phyloP scores from a whole-genome alignment of 2,113 vertebrate species.

The Myotis lucifugus region DNA sequence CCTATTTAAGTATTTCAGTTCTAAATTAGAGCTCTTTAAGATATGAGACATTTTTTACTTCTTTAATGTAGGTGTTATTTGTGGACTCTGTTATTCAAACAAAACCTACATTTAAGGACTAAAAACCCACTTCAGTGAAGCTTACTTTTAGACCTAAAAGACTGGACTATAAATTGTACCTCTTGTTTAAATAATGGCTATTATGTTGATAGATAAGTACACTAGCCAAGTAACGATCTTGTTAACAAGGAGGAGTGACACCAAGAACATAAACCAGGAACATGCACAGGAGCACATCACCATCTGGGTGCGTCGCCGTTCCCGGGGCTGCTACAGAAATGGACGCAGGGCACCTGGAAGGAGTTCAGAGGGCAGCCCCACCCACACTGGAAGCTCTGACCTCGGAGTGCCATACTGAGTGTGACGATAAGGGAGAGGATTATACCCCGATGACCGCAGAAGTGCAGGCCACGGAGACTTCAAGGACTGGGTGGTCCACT shows the following conservation, averaged over 20 bases:
- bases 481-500: background rate
- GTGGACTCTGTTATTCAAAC: background rate
- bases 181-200: background rate
- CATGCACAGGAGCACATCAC: rapidly evolving
- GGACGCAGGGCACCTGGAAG: background rate
- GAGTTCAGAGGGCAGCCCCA: background rate
- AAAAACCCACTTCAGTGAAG: background rate
- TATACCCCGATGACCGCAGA: rapidly evolving
- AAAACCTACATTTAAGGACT: background rate
- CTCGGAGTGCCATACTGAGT: rapidly evolving
- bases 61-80: background rate
- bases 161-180: background rate
- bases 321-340: background rate
- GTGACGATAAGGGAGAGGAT: background rate
- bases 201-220: background rate
- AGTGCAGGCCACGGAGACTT: background rate
- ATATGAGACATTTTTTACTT: background rate
- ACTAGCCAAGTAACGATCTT: background rate
- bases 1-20: background rate
- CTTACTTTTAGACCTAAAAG: background rate
- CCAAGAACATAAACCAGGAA: background rate
- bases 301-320: rapidly evolving
- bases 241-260: background rate
- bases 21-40: background rate
- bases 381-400: rapidly evolving